Conservation (phyloP, 2,888 invertebrate genomes). For the Chirona hameri region DNA sequence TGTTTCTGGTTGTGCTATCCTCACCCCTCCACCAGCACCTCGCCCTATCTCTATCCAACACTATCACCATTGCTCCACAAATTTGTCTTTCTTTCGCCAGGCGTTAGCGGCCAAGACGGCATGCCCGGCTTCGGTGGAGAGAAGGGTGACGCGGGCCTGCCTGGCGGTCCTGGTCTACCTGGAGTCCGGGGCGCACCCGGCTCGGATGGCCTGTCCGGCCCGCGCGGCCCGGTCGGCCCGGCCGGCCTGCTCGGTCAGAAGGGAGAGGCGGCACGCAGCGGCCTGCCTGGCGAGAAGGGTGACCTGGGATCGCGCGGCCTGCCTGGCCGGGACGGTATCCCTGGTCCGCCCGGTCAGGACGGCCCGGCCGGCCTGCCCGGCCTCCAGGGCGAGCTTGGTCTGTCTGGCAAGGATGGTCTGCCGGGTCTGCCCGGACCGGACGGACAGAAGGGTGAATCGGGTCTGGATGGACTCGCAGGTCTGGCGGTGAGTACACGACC, state of each 20-base stretch:
- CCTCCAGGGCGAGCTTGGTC: not conserved
- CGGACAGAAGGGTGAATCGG: constrained; percentile 47
- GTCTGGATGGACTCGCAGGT: constrained; percentile 43
- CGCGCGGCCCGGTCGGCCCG: constrained; percentile 41
- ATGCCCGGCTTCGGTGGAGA: constrained; percentile 34
- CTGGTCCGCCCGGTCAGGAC: constrained; percentile 45
- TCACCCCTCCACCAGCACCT: too few species aligned
- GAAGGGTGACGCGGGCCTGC: constrained; percentile 31
- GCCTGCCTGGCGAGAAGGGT: constrained; percentile 51
- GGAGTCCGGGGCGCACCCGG: constrained; percentile 51
- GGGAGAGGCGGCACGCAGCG: not conserved
- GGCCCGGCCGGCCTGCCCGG: not conserved
- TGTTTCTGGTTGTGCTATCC: too few species aligned
- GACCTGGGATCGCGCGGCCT: constrained; percentile 57
- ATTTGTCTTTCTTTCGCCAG: constrained; percentile 22
- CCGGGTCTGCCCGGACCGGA: constrained; percentile 50
- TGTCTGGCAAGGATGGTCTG: not conserved
- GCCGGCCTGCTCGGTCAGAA: not conserved
- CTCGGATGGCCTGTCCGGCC: constrained; percentile 47
- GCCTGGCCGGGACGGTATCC: constrained; percentile 53
- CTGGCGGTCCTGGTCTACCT: constrained; percentile 50
- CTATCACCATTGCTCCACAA: too few species aligned
- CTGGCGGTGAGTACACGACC: not conserved
- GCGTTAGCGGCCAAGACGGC: constrained; percentile 39
- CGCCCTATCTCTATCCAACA: too few species aligned